Base-by-base conservation (phyloP, 2,888 invertebrate genomes). In the Philereme transversata region DNA sequence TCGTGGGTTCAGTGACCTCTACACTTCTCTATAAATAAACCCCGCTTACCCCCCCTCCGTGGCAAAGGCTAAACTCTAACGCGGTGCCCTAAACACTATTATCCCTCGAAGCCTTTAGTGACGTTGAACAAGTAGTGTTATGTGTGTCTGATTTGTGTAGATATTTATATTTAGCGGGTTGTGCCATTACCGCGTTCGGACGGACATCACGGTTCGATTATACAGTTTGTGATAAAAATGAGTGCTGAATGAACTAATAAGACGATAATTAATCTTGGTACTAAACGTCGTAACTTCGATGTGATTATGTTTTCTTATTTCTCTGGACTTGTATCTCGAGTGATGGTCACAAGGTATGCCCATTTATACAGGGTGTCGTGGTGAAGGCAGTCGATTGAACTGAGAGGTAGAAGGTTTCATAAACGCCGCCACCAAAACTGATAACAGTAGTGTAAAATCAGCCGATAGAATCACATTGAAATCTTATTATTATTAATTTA, bases 91-190 rank as follows among this genome's bases (percentile, higher is more conserved):
- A 78, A 55, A 65, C 57, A 79, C 81, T 78, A 83, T 82, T 76
- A 75, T 75, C 66, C 76, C 67, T 60, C 73, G 79, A 72, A 77
- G 78, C 78, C 84, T 79, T 63, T 87, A 87, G 87, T 84, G 87
- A 84, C 78, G 77, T 84, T 78, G 77, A 79, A 81, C 79, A 79
- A 79, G 76, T 88, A 88, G 89, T 88, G 88, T 86, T 87, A 78
- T 86, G 81, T 88, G 87, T 88, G 85, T 87, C 80, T 84, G 80
- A 81, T 78, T 78, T 83, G 83, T 87, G 84, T 87, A 88, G 86
- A 83, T 84, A 83, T 81, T 75, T 74, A 73, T 72, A 76, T 67
- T 71, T 76, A 77, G 81, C 78, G 83, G 86, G 83, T 81, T 80
- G 87, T 86, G 87, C 84, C 87, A 83, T 83, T 76, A 77, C 77